Evolutionary conservation across 1,140 invertebrate species (phyloP).

Genomic region (Colletes latitarsis): DNA sequence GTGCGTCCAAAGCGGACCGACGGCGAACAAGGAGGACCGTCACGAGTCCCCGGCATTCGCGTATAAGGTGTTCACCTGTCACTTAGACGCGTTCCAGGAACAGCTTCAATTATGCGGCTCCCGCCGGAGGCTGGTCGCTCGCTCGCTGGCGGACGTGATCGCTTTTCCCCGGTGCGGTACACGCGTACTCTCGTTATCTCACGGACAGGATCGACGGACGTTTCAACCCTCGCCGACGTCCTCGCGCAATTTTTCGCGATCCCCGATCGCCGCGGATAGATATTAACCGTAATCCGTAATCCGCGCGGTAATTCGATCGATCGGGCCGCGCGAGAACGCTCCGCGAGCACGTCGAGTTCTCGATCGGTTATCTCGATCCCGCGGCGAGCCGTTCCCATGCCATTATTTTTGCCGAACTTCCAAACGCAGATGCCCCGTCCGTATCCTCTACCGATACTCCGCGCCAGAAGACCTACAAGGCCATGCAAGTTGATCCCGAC

Average conservation of each 20-base stretch:
- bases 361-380: conserved; percentile 18
- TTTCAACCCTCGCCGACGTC: neutral
- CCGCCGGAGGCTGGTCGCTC: neutral
- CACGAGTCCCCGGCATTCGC: conserved; percentile 55
- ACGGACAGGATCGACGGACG: neutral
- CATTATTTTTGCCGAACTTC: neutral
- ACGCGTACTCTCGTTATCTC: conserved; percentile 32
- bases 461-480: too few species aligned
- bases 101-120: conserved; percentile 72
- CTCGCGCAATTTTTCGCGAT: too few species aligned
- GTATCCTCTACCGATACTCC: neutral
- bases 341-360: neutral
- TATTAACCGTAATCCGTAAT: conserved; percentile 34
- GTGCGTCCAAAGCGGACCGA: conserved; percentile 35
- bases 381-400: neutral
- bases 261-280: conserved; percentile 15
- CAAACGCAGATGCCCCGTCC: too few species aligned
- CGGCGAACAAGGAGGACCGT: conserved; percentile 1
- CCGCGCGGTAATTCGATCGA: conserved; percentile 37
- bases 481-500: too few species aligned
- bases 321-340: neutral
- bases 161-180: conserved; percentile 2
- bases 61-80: conserved; percentile 76
- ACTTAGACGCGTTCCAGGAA: conserved; percentile 71
- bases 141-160: neutral